Base-by-base conservation (phyloP, 92 coral and sea anemone species). In the Phenganax marumi region DNA sequence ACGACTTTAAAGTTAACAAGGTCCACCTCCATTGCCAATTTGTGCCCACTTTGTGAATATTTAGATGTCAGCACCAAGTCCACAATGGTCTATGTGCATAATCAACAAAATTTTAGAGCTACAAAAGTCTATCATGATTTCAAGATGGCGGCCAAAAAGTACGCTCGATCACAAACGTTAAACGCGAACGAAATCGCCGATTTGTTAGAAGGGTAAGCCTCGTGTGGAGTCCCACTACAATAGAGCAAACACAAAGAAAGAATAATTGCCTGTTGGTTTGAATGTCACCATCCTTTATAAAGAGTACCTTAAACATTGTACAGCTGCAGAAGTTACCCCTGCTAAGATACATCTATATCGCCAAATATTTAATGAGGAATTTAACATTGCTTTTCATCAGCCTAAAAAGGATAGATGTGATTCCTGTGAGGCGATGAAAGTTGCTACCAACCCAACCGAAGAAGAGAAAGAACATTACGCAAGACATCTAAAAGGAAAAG, bases 271-370 rank as follows among this genome's bases (percentile, higher is more conserved):
- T 8, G 50, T 61, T 50, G 86, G 86, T 51, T 84, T 85, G 47
- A 81, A 68, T 68, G 71, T 85, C 33, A 73, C 83, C 74, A 89
- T 75, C 66, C 77, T 85, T 81, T 81, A 68, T 81, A 84, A 85
- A 25, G n/a, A 81, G 79, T 89, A 85, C 68, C 19, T 81, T 52
- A 85, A 85, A 61, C 81, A 81, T 65, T 85, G 91, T 39, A 73
- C 75, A 49, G 58, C 58, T 47, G 70, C 81, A 23, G 81, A 58
- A 23, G 58, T 54, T 70, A 75, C 83, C 16, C 80, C 88, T 11
- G 91, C 70, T 13, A 88, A 88, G 72, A 81, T 79, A 23, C 86
- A 88, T 73, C 79, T 85, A 48, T 88, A n/a, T n/a, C n/a, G n/a
- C n/a, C n/a, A n/a, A n/a, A n/a, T n/a, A n/a, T n/a, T n/a, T n/a